Conservation (phyloP, 2,888 invertebrate species). For the Cloeon dipterum region DNA sequence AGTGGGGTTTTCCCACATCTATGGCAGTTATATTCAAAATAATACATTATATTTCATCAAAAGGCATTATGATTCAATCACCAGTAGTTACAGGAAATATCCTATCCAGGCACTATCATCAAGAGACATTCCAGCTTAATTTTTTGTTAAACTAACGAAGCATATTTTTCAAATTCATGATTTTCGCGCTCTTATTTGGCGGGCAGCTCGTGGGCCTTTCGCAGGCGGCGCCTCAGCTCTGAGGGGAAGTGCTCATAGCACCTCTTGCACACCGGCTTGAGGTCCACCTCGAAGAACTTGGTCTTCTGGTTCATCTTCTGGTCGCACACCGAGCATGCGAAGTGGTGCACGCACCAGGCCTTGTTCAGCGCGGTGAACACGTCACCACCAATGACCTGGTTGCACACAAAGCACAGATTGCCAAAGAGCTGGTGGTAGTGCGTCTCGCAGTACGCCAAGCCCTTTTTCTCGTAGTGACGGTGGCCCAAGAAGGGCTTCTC, state of each 20-base stretch:
- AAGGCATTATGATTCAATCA: too few species aligned
- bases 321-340: constrained; percentile 93
- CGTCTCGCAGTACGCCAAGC: constrained; percentile 94
- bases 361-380: constrained; percentile 96
- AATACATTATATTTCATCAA: too few species aligned
- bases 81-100: too few species aligned
- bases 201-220: constrained; percentile 65
- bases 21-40: too few species aligned
- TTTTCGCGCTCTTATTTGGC: constrained; percentile 20
- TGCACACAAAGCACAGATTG: constrained; percentile 95
- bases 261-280: constrained; percentile 94
- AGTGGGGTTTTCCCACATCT: too few species aligned
- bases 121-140: not conserved
- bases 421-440: constrained; percentile 99
- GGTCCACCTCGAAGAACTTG: constrained; percentile 97
- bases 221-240: constrained; percentile 77
- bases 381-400: constrained; percentile 93
- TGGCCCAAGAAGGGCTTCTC: constrained; percentile 99
- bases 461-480: constrained; percentile 96
- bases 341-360: constrained; percentile 98
- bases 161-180: not conserved
- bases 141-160: not conserved
- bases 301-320: constrained; percentile 87
- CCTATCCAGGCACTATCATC: too few species aligned
- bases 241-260: constrained; percentile 93